A percentile compares a stretch with the other conserved stretches of the same genome.
phyloP scores from a whole-genome alignment of 2,113 vertebrate genomes.

The cattle (Bos taurus) region DNA sequence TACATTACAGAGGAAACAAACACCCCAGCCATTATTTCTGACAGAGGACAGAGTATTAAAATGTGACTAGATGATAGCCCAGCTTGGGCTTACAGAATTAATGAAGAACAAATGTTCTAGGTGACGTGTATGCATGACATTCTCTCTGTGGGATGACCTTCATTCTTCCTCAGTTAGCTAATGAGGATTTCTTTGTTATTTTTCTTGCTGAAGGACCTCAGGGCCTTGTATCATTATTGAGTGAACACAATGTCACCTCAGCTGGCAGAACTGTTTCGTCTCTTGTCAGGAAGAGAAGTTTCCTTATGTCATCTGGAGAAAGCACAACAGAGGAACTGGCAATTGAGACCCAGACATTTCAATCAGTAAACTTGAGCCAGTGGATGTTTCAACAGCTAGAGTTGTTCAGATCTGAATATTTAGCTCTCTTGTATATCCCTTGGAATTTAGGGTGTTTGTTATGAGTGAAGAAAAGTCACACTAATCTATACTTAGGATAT shows the following conservation, averaged over 20 bases:
- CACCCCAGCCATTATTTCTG: conserved; percentile 71
- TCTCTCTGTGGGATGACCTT: conserved; percentile 83
- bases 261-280: conserved; percentile 82
- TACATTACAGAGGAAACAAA: conserved; percentile 66
- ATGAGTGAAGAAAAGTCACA: conserved; percentile 70
- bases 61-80: conserved; percentile 75
- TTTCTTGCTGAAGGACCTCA: conserved; percentile 80
- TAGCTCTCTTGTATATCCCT: conserved; percentile 64
- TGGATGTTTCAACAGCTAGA: conserved; percentile 71
- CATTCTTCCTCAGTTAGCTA: conserved; percentile 83
- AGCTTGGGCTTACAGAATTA: conserved; percentile 84
- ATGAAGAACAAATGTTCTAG: conserved; percentile 85
- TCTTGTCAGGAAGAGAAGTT: conserved; percentile 82
- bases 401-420: conserved; percentile 75
- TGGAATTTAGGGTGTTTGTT: conserved; percentile 57
- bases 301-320: conserved; percentile 79
- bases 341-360: conserved; percentile 78
- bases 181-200: conserved; percentile 84
- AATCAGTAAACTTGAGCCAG: conserved; percentile 73
- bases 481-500: conserved; percentile 62
- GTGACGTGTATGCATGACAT: conserved; percentile 77
- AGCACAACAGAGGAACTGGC: conserved; percentile 70
- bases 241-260: conserved; percentile 82
- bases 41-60: conserved; percentile 75
- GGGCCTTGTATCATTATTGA: conserved; percentile 85